These are phyloP conservation scores for Magallana gigas DNA, from an alignment of 1,140 invertebrate genomes.

Conservation along the genomic window DNA sequence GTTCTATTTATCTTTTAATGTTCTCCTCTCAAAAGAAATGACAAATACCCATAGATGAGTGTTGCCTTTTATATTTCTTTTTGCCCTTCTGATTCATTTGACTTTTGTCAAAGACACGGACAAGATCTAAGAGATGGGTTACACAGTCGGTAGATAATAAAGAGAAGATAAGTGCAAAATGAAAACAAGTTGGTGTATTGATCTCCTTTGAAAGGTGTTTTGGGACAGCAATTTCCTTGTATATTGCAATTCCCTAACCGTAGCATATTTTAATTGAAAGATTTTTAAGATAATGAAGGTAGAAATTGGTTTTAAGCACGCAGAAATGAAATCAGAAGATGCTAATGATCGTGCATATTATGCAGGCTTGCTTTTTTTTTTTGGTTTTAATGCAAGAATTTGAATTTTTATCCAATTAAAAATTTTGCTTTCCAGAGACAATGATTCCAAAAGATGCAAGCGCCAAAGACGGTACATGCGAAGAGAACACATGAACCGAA, in stretches of 20 bases:
- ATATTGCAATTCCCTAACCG: not conserved
- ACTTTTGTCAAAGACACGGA: constrained; percentile 17
- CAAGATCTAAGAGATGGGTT: not conserved
- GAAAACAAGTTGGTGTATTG: not conserved
- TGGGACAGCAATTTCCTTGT: not conserved
- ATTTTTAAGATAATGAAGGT: constrained; percentile 36
- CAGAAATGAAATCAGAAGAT: not conserved
- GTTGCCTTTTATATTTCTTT: constrained; percentile 12
- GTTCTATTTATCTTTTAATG: constrained; percentile 18
- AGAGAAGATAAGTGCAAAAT: not conserved
- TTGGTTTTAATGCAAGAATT: not conserved
- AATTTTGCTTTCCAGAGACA: constrained; percentile 46
- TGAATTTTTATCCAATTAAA: not conserved
- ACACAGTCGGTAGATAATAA: not conserved
- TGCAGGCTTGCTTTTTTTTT: not conserved
- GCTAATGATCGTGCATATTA: not conserved
- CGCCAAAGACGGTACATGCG: constrained; percentile 56
- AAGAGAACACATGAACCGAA: constrained; percentile 52
- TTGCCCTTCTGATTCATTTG: not conserved
- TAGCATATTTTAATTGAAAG: constrained; percentile 14
- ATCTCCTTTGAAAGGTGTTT: not conserved
- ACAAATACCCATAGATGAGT: not conserved
- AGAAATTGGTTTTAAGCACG: not conserved
- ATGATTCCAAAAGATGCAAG: constrained; percentile 53
- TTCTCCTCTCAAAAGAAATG: constrained; percentile 28